Evolutionary conservation across 2,797 vertebrate genomes (phyloP).

Genomic region (Danio tinwini): DNA sequence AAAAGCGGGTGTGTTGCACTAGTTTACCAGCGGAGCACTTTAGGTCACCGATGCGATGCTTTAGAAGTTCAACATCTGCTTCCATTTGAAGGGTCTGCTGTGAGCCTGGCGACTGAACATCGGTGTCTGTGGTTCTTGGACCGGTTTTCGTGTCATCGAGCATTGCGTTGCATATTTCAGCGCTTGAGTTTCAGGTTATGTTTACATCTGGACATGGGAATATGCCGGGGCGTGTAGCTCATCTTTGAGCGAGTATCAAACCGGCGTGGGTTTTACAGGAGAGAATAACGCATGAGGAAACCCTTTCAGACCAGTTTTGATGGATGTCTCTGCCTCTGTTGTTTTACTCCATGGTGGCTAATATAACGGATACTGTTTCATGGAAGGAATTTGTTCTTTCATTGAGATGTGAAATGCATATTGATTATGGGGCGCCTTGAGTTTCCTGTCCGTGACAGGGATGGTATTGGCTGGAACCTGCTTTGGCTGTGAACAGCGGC

Average conservation of each 20-base stretch:
- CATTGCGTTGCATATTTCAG: constrained; percentile 50
- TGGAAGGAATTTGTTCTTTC: constrained; percentile 67
- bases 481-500: constrained; percentile 57
- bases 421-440: constrained; percentile 65
- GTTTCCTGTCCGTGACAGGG: constrained; percentile 64
- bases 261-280: constrained; percentile 46
- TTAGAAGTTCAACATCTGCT: constrained; percentile 66
- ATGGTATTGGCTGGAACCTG: constrained; percentile 59
- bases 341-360: constrained; percentile 63
- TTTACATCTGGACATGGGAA: constrained; percentile 53
- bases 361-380: constrained; percentile 65
- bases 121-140: constrained; percentile 56
- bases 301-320: constrained; percentile 57
- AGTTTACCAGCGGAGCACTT: constrained; percentile 44
- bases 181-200: constrained; percentile 42
- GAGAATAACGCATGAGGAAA: constrained; percentile 47
- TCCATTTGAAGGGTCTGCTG: constrained; percentile 64
- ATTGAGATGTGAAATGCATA: constrained; percentile 65
- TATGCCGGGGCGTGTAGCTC: constrained; percentile 49
- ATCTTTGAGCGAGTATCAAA: constrained; percentile 53
- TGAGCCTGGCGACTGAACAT: constrained; percentile 56
- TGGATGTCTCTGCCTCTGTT: constrained; percentile 60
- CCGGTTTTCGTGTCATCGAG: constrained; percentile 54
- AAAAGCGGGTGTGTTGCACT: constrained; percentile 53
- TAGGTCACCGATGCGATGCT: constrained; percentile 61